Conservation (phyloP, 2,113 vertebrate species). For the Mesembrinibis cayennensis region DNA sequence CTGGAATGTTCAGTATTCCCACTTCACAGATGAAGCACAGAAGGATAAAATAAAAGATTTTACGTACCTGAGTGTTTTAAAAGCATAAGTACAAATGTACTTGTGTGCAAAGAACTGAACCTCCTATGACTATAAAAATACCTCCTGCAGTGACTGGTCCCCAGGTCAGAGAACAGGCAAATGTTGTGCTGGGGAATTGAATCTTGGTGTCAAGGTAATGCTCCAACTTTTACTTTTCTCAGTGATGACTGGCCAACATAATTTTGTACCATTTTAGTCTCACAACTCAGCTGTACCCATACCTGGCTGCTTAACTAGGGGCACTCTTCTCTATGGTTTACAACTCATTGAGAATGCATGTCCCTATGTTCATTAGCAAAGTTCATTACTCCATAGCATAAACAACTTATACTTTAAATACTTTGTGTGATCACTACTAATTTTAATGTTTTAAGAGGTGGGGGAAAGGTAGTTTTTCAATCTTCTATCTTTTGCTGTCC, state of each 20-base stretch:
- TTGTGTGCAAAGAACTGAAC: background rate
- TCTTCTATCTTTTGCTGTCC: background rate
- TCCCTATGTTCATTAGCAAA: accelerated
- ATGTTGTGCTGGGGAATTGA: background rate
- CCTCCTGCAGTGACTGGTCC: background rate
- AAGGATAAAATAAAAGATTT: background rate
- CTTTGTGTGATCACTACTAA: background rate
- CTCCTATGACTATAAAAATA: background rate
- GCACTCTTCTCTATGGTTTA: background rate
- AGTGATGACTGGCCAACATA: no score
- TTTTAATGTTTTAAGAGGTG: background rate
- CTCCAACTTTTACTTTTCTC: background rate
- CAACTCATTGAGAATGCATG: background rate
- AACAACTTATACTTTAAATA: background rate
- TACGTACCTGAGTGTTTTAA: background rate
- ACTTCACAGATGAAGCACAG: background rate
- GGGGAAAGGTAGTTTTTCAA: background rate
- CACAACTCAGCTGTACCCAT: background rate
- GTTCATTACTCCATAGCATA: background rate
- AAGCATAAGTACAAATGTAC: background rate
- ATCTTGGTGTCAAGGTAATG: background rate
- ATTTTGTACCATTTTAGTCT: background rate
- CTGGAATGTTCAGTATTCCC: background rate
- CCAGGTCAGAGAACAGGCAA: background rate
- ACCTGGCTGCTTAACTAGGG: background rate